Evolutionary conservation across 2,113 vertebrate species (phyloP).

Genomic region (Corvus cornix): DNA sequence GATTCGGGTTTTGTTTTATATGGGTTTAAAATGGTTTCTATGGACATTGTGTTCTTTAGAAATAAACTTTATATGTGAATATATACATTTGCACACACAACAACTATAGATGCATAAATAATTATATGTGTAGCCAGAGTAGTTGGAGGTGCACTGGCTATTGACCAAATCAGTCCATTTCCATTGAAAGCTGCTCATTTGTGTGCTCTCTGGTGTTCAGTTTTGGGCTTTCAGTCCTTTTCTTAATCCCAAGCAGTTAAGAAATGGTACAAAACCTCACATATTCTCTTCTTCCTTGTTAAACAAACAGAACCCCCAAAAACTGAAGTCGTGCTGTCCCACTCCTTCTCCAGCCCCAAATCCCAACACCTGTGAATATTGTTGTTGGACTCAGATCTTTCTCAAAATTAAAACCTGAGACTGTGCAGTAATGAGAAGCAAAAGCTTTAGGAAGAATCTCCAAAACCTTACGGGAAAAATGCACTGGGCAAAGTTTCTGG

Average conservation of each 20-base stretch:
- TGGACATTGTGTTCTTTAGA: background rate
- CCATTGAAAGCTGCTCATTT: background rate
- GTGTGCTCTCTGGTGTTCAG: background rate
- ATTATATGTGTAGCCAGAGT: background rate
- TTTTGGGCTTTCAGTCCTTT: background rate
- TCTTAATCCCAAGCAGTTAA: background rate
- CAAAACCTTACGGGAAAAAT: background rate
- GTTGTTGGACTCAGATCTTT: background rate
- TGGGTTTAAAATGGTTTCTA: background rate
- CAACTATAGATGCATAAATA: background rate
- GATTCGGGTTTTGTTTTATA: background rate
- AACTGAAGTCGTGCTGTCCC: rapidly evolving
- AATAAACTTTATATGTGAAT: background rate
- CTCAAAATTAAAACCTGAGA: background rate
- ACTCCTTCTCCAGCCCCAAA: background rate
- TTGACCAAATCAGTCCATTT: background rate
- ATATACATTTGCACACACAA: background rate
- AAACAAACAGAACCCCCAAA: background rate
- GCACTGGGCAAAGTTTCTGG: background rate
- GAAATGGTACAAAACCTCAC: background rate
- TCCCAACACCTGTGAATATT: background rate
- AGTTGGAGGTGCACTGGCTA: background rate
- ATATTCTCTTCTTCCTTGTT: background rate
- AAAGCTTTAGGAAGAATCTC: background rate
- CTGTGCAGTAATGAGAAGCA: background rate